Evolutionary conservation across 2,888 invertebrate genomes (phyloP).

Genomic region (Rotaria socialis): DNA sequence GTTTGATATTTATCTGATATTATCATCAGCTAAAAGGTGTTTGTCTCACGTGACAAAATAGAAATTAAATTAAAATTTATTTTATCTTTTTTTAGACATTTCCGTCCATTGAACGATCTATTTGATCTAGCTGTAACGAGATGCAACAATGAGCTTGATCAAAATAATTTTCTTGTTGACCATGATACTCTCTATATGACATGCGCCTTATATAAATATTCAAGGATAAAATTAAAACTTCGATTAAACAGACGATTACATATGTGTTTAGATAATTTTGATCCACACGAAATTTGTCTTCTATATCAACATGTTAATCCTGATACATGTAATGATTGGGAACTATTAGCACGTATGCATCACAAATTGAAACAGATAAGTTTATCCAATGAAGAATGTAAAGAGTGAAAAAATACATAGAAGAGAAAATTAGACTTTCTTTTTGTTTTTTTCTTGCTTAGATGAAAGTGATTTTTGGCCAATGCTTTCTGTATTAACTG

Average conservation of each 20-base stretch:
- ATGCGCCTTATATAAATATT: background rate
- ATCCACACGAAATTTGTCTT: conserved; percentile 23
- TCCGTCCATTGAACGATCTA: background rate
- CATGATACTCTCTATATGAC: conserved; percentile 1
- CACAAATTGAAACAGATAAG: background rate
- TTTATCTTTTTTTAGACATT: background rate
- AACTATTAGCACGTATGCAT: conserved; percentile 1
- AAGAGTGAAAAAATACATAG: background rate
- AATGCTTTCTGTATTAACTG: background rate
- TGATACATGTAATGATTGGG: conserved; percentile 22
- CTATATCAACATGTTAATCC: conserved; percentile 23
- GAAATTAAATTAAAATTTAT: background rate
- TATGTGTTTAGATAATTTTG: background rate
- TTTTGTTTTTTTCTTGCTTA: background rate
- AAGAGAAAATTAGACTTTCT: background rate
- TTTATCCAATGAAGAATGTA: background rate
- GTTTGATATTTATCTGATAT: background rate
- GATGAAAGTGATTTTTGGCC: conserved; percentile 32
- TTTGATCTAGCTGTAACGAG: background rate
- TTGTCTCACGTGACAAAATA: background rate
- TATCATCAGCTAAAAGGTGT: background rate
- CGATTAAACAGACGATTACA: conserved; percentile 1
- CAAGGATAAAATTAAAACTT: background rate
- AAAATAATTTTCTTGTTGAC: background rate
- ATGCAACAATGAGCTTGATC: background rate